A percentile compares a stretch with the other conserved stretches of the same genome.
Conservation (phyloP, 2,888 invertebrate species). For the Gryllus longicercus region DNA sequence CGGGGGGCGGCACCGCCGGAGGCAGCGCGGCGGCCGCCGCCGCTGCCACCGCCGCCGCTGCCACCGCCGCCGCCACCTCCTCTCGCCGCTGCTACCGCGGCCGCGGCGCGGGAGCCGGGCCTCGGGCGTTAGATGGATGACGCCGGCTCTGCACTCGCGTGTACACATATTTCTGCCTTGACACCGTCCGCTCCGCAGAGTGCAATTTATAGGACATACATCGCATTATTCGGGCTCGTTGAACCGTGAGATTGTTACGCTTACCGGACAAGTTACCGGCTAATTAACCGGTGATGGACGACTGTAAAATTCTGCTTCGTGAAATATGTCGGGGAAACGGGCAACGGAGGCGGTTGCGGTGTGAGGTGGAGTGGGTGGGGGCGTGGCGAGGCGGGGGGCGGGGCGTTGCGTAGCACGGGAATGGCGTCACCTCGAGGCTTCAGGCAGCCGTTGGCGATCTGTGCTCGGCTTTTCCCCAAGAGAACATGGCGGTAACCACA, state of each 20-base stretch:
- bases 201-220: slow-evolving; percentile 17
- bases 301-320: slow-evolving; percentile 17
- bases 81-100: background rate
- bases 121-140: slow-evolving; percentile 4
- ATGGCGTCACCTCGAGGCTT: too few species aligned
- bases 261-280: slow-evolving; percentile 6
- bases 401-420: too few species aligned
- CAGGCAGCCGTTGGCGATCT: too few species aligned
- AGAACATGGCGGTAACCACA: too few species aligned
- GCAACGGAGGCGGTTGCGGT: background rate
- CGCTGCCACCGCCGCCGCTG: too few species aligned
- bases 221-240: slow-evolving; percentile 5
- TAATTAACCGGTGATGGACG: slow-evolving; percentile 10
- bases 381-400: too few species aligned
- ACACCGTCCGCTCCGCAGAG: background rate
- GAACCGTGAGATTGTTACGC: slow-evolving; percentile 17
- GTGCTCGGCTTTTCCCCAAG: too few species aligned
- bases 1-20: too few species aligned
- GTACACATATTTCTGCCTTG: background rate
- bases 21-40: too few species aligned
- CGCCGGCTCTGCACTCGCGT: background rate
- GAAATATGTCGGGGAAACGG: background rate
- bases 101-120: background rate
- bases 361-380: background rate
- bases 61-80: too few species aligned